Evolutionary conservation across 2,113 vertebrate genomes (phyloP).

Genomic region (Lasiurus cinereus): DNA sequence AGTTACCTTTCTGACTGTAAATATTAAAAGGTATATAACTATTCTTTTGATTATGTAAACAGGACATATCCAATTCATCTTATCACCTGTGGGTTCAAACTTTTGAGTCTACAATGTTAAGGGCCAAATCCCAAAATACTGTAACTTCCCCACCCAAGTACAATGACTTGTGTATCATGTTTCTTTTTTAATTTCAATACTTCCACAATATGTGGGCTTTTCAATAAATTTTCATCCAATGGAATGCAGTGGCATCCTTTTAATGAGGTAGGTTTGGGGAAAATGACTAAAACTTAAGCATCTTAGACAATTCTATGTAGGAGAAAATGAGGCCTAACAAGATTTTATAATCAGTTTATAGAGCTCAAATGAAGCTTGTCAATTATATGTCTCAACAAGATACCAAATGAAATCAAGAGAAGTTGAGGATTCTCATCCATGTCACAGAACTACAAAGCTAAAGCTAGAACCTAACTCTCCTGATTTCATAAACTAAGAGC

Average conservation of each 20-base stretch:
- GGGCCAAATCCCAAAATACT: neutral
- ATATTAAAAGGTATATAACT: constrained; percentile 3
- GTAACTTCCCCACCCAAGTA: neutral
- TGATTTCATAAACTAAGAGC: constrained; percentile 15
- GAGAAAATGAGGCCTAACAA: neutral
- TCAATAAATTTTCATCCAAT: neutral
- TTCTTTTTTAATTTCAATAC: constrained; percentile 13
- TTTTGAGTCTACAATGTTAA: neutral
- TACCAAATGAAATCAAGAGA: neutral
- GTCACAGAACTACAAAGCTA: neutral
- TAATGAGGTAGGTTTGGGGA: neutral
- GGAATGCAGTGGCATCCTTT: neutral
- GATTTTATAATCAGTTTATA: constrained; percentile 46
- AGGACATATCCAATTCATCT: neutral
- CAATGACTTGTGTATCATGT: neutral
- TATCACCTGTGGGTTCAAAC: neutral
- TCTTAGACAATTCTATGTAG: constrained; percentile 32
- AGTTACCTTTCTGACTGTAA: constrained; percentile 14
- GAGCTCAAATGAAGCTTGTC: constrained; percentile 41
- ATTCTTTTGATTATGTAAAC: neutral
- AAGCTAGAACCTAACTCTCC: neutral
- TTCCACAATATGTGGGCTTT: neutral
- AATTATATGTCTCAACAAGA: neutral
- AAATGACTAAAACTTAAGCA: constrained; percentile 49
- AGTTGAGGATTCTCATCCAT: constrained; percentile 12